These are phyloP conservation scores for Frankliniella fusca DNA, from an alignment of 2,888 invertebrate genomes.

Conservation along the genomic window DNA sequence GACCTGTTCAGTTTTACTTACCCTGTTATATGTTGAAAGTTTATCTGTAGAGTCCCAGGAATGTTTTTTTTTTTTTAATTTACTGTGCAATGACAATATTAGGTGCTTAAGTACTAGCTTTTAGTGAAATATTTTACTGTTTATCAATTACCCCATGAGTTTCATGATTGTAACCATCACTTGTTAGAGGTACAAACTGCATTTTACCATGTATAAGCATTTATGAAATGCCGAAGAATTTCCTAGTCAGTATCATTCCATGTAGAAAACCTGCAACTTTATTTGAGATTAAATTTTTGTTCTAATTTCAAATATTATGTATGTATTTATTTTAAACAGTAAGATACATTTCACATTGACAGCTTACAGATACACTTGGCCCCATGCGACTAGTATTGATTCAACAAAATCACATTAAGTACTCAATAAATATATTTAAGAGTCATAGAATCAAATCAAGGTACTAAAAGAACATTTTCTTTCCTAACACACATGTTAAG, in stretches of 20 bases:
- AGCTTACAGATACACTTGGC: too few relatives aligned
- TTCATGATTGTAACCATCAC: neutral
- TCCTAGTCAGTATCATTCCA: conserved; percentile 17
- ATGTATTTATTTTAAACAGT: too few relatives aligned
- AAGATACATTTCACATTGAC: too few relatives aligned
- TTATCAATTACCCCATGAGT: neutral
- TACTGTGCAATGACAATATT: conserved; percentile 6
- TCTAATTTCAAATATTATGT: neutral
- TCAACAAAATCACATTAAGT: neutral
- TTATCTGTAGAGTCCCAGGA: too few relatives aligned
- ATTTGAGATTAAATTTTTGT: neutral
- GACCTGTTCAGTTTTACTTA: neutral
- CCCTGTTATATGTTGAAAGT: neutral
- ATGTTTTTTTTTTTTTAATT: neutral
- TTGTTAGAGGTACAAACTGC: neutral
- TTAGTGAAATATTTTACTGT: neutral
- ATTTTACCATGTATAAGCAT: neutral
- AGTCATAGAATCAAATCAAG: too few relatives aligned
- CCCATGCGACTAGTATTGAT: neutral
- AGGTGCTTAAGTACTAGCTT: neutral
- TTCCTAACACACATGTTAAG: too few relatives aligned
- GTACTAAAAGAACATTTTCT: too few relatives aligned
- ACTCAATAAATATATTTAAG: too few relatives aligned
- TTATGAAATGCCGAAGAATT: neutral
- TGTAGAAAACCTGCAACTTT: neutral